Evolutionary conservation across 2,888 invertebrate genomes (phyloP), one percentile per base, ranked within the genome.

Genomic region (Xanthorhoe spadicearia): DNA sequence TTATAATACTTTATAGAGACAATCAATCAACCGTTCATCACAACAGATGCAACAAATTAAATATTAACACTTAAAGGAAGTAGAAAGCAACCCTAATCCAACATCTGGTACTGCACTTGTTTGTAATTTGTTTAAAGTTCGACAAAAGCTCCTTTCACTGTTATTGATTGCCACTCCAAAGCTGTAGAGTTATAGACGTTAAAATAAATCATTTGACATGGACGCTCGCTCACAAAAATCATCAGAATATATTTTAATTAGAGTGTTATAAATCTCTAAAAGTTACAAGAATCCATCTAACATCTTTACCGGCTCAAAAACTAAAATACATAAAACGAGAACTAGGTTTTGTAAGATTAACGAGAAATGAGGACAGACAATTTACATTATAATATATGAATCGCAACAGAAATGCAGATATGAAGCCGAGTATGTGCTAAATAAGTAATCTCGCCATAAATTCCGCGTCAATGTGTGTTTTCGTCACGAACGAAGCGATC

Each of bases 401-500:
- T 59, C 50, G 38, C 43, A 64, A 64, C 49, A 43, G 60, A 70
- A 62, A 46, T 43, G 48, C 23, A 59, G 59, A 66, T 61, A 53
- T 48, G 54, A 58, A 49, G 32, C 62, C 18, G 61, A 38, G 56
- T 61, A 68, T 72, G 74, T 73, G 70, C 75, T 67, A 74, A 70
- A 77, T 74, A 73, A 74, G 67, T 71, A 73, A 74, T 71, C 66
- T 56, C 57, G 57, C 51, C 61, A 66, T 74, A 73, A 75, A 75
- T 73, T 68, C 57, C 66, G 64, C 70, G 68, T 61, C 60, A 65
- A 71, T 71, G 63, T 70, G 70, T 68, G 75, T 71, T 75, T 75
- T 61, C 75, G 74, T 69, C 74, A 69, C 74, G 75, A 48, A 72
- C 74, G 73, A 77, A 63, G 72, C 75, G 69, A 76, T 80, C 77